phyloP scores from a whole-genome alignment of 2,113 vertebrate genomes.

The Apodemus speciosus region DNA sequence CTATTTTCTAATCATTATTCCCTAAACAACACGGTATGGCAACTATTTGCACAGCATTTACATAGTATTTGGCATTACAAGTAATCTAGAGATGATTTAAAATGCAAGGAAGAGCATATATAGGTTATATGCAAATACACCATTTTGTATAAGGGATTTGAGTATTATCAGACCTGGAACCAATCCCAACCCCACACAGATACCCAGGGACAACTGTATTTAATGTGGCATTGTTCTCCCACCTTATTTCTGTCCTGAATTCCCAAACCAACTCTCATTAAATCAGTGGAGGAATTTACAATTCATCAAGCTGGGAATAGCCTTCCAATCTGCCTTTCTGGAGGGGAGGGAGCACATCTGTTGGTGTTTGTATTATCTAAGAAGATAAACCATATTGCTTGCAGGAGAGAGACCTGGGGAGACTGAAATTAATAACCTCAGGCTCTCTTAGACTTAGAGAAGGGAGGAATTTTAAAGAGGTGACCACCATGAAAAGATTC shows the following conservation, averaged over 20 bases:
- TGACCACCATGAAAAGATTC: not conserved
- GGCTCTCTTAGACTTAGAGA: not conserved
- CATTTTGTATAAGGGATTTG: not conserved
- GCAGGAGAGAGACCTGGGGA: not conserved
- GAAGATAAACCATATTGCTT: not conserved
- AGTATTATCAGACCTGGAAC: not conserved
- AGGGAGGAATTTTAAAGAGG: constrained; percentile 38
- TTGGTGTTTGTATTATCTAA: not conserved
- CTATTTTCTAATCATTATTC: not conserved
- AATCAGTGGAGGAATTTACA: constrained; percentile 27
- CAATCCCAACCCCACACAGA: not conserved
- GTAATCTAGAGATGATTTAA: not conserved
- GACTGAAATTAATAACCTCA: not conserved
- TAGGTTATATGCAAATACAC: not conserved
- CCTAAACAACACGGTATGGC: not conserved
- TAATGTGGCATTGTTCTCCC: not conserved
- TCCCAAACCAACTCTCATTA: not conserved
- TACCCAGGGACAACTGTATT: not conserved
- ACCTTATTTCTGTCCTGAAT: not conserved
- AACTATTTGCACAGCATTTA: not conserved
- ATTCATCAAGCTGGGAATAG: constrained; percentile 20
- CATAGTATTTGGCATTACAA: not conserved
- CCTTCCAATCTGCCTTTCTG: constrained; percentile 9
- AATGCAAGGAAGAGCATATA: not conserved
- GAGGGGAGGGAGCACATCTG: not conserved